Evolutionary conservation across 2,113 vertebrate species (phyloP), one percentile per base, ranked within the genome.

Genomic region (Prinia subflava): DNA sequence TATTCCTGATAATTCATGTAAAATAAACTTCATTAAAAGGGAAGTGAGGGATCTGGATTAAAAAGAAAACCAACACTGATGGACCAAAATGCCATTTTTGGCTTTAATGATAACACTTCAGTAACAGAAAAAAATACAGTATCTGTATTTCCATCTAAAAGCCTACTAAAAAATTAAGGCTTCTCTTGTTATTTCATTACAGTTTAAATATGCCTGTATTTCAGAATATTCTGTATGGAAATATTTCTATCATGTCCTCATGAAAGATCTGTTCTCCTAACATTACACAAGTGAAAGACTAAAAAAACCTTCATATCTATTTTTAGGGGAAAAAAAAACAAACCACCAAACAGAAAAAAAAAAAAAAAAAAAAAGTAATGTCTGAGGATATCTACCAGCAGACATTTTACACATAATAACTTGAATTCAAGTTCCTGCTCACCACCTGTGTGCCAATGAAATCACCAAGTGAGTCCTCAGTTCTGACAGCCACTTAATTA

Each of bases 341-440:
- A 9, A 39, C 39, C 39, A 39, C 39, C 39, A 11, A 39, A 39
- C 39, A 39, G 19, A 5, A 4, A 3, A 21, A 56, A 39, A 39
- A 11, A 33, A 39, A 15, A 5, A 4, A 3, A 21, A 56, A 39
- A 39, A 11, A 33, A 1, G 0, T 10, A 63, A 28, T 24, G 9
- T 39, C 41, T 81, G 56, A 73, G 15, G 10, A n/a, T 50, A 87
- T 57, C 44, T 21, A 71, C 39, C 27, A 50, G 33, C 20, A 79
- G 44, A 6, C 69, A 82, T 37, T 89, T 85, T 28, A 89, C 41
- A 68, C 5, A 11, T 24, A 27, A 63, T 39, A 74, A 68, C 37
- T 85, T 82, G 11, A 89, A 79, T 89, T 84, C 62, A 76, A 62
- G 55, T 44, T 74, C n/a, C 67, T 80, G 64, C 35, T 83, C 15